Percentiles rank a stretch among this genome's conserved stretches.
Evolutionary conservation across 2,113 vertebrate species (phyloP).

Genomic region (Tachysurus fulvidraco): DNA sequence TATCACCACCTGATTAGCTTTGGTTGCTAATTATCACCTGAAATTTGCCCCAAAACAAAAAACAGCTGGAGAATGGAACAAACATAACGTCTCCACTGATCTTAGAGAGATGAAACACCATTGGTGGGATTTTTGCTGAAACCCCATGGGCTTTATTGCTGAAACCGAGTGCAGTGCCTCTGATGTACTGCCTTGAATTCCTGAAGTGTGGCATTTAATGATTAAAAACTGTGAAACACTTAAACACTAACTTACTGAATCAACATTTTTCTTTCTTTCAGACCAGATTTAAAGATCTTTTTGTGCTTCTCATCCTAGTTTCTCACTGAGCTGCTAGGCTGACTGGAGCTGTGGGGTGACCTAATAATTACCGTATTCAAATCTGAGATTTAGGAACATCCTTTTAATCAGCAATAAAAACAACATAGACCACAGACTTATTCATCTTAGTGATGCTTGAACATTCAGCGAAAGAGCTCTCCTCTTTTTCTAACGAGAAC

Average conservation of each 20-base stretch:
- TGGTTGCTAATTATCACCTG: conserved; percentile 26
- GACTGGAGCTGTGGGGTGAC: conserved; percentile 25
- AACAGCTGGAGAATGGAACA: conserved; percentile 1
- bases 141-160: not conserved
- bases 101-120: conserved; percentile 23
- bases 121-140: not conserved
- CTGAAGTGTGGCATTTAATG: conserved; percentile 13
- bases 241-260: conserved; percentile 8
- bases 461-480: not conserved
- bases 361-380: conserved; percentile 22
- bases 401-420: conserved; percentile 3
- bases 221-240: not conserved
- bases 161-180: not conserved
- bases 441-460: conserved; percentile 14
- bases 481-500: not conserved
- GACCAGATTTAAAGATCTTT: not conserved
- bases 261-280: not conserved
- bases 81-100: not conserved
- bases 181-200: not conserved
- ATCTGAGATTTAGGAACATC: not conserved
- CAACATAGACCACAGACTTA: not conserved
- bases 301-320: not conserved
- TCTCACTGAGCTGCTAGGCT: not conserved
- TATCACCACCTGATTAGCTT: not conserved
- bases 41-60: not conserved